Base-by-base conservation (phyloP, 1,140 invertebrate genomes). In the Drosophila pectinifera region DNA sequence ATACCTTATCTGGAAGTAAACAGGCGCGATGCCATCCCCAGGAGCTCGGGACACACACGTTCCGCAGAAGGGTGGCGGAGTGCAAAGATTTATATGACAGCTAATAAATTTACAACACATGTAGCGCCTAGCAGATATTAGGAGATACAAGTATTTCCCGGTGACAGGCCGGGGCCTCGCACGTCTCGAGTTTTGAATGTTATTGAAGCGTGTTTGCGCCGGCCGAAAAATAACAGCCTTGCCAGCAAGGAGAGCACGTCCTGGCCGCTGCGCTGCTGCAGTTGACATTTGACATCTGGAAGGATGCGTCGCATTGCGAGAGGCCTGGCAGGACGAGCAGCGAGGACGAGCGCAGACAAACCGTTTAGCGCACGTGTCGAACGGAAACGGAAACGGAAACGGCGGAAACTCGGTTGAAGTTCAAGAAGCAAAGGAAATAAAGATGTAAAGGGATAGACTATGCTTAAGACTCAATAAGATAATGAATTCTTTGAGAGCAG, bases 101-200 rank as follows among this genome's bases (percentile, higher is more conserved):
- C 85, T 90, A 89, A 90, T 90, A 90, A 90, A 90, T 90, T 90
- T 84, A 74, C 81, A 85, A 81, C 84, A 90, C 80, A 89, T 85
- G 81, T 80, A 85, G 67, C 80, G 70, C 70, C 70, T 38, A 64
- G 62, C 83, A 85, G 76, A 84, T 84, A 84, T 84, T 84, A 84
- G 80, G 62, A 84, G 73, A 84, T 84, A 67, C 64, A 63, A 68
- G 61, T 65, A 76, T 80, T 84, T 83, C 70, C 57, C 41, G 61
- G 76, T 76, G 76, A 79, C 80, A 79, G 34, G 53, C 62, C 65
- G 46, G 49, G 42, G 65, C 42, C 67, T 45, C 49, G 58, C 81
- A 77, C 81, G 67, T 80, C 51, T 46, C 38, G 65, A 76, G 42
- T 73, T 80, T 73, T 85, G 81, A 80, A 84, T 85, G 81, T 80